Conservation (phyloP, 2,888 invertebrate species). For the Tinea pellionella region DNA sequence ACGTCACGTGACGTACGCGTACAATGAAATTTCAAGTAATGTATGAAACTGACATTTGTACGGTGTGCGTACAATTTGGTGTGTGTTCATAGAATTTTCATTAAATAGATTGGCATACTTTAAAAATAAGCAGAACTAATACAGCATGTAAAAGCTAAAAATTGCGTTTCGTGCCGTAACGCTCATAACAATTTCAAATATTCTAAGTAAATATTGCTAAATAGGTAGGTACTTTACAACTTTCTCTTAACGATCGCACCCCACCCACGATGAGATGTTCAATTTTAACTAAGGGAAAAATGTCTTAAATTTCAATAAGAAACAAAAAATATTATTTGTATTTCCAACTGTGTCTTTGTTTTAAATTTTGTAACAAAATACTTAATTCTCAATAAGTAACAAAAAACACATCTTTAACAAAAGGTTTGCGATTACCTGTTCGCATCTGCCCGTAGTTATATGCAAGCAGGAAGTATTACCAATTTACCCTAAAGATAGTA, state of each 20-base stretch:
- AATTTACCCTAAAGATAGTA: slow-evolving; percentile 25
- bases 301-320: slow-evolving; percentile 1
- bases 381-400: slow-evolving; percentile 23
- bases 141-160: neutral
- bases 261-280: slow-evolving; percentile 7
- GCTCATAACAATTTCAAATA: neutral
- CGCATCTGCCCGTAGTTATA: slow-evolving; percentile 37
- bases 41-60: too few relatives aligned
- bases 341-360: slow-evolving; percentile 37
- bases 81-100: too few relatives aligned
- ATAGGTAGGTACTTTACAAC: neutral
- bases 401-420: slow-evolving; percentile 24
- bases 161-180: neutral
- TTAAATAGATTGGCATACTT: neutral
- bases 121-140: neutral
- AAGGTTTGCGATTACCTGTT: slow-evolving; percentile 25
- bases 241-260: neutral
- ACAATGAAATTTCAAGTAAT: too few relatives aligned
- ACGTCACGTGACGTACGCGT: too few relatives aligned
- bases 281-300: neutral
- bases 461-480: slow-evolving; percentile 23
- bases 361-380: slow-evolving; percentile 40
- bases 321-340: neutral
- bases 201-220: neutral
- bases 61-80: too few relatives aligned